Evolutionary conservation across 2,888 invertebrate species (phyloP).

Genomic region (Pilophorus perplexus): DNA sequence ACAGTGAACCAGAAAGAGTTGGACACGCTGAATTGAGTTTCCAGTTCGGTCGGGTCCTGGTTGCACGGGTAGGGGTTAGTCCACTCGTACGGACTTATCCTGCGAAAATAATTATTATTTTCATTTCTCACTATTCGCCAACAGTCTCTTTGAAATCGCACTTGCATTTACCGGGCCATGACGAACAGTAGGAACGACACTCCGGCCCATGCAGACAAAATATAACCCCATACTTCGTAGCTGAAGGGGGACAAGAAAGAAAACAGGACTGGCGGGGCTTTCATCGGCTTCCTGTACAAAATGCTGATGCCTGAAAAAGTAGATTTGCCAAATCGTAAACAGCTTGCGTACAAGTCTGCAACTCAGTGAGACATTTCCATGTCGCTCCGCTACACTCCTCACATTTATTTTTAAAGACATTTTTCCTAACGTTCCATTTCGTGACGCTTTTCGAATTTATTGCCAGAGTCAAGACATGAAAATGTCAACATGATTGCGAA

Average conservation of each 20-base stretch:
- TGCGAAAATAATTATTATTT: constrained; percentile 48
- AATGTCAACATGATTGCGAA: too few species aligned
- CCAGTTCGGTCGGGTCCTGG: constrained; percentile 61
- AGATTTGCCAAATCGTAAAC: too few species aligned
- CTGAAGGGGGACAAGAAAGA: constrained; percentile 68
- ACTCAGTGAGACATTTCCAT: too few species aligned
- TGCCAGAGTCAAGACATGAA: too few species aligned
- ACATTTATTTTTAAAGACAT: too few species aligned
- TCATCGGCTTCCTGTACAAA: constrained; percentile 63
- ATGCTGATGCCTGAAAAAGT: constrained; percentile 64
- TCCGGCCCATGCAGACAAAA: constrained; percentile 61
- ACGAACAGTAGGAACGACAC: constrained; percentile 65
- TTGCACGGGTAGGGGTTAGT: constrained; percentile 63
- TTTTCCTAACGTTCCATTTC: too few species aligned
- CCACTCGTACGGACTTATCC: constrained; percentile 65
- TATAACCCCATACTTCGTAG: constrained; percentile 62
- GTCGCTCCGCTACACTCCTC: too few species aligned
- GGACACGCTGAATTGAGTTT: constrained; percentile 62
- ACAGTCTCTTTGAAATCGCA: neutral
- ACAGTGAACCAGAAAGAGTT: constrained; percentile 68
- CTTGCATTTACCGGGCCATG: constrained; percentile 55
- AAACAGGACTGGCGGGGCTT: constrained; percentile 65
- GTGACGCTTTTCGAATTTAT: too few species aligned
- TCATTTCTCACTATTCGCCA: neutral
- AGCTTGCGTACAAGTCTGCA: too few species aligned